phyloP scores from a whole-genome alignment of 2,888 invertebrate species.

The Scaptomyza cyrtandrae region DNA sequence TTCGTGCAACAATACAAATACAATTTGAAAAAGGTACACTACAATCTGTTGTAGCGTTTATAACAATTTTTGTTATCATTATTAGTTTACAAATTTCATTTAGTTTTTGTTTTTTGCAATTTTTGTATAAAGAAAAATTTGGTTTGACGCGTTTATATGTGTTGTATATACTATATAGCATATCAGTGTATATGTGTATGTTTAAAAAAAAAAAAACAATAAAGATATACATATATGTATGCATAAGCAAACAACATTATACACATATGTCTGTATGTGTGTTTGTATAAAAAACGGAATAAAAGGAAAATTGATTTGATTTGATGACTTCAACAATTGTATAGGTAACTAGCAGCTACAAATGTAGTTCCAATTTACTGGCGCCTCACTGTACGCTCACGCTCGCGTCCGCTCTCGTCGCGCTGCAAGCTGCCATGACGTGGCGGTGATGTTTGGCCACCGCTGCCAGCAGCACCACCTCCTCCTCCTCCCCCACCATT shows the following conservation, averaged over 20 bases:
- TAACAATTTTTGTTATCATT: slow-evolving; percentile 26
- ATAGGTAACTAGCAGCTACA: slow-evolving; percentile 1
- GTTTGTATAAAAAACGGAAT: slow-evolving; percentile 24
- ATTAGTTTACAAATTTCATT: slow-evolving; percentile 55
- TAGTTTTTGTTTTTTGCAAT: slow-evolving; percentile 25
- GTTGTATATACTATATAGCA: slow-evolving; percentile 25
- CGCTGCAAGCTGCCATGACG: slow-evolving; percentile 87
- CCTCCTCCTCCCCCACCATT: slow-evolving; percentile 65
- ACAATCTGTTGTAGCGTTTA: slow-evolving; percentile 25
- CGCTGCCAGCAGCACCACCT: slow-evolving; percentile 1
- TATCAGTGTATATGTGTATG: slow-evolving; percentile 24
- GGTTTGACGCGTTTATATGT: slow-evolving; percentile 74
- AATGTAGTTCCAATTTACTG: slow-evolving; percentile 64
- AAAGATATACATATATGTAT: slow-evolving; percentile 1
- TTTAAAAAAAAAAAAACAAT: slow-evolving; percentile 1
- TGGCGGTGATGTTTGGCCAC: slow-evolving; percentile 87
- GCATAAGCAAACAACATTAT: slow-evolving; percentile 13
- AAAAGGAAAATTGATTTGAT: slow-evolving; percentile 1
- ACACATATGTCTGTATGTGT: neutral
- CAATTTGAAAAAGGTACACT: slow-evolving; percentile 55
- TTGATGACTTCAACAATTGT: slow-evolving; percentile 16
- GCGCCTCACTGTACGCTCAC: slow-evolving; percentile 87
- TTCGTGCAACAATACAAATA: slow-evolving; percentile 28
- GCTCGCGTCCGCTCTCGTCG: slow-evolving; percentile 86
- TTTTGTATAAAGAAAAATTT: slow-evolving; percentile 74